Base-by-base conservation (phyloP, 2,797 vertebrate species). In the Tinamus major region DNA sequence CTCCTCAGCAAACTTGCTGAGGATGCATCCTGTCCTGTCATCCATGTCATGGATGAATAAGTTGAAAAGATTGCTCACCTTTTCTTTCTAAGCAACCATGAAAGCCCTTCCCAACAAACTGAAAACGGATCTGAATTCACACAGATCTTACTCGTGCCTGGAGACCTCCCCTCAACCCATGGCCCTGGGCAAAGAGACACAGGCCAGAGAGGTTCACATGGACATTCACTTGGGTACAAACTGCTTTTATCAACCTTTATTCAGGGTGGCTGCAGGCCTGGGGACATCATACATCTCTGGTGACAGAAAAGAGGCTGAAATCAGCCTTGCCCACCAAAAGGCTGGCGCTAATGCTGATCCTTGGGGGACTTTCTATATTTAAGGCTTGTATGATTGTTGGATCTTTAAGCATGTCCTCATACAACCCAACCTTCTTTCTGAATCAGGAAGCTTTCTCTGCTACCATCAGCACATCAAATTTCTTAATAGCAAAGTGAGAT, bases 401-500 rank as follows among this genome's bases (percentile, higher is more conserved):
- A 92, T 90, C 44, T 10, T 49, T 79, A 79, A 82, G 49, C 49
- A 79, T 95, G 80, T 88, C 87, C 87, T 92, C 81, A 69, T 0
- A 0, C 85, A 92, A 86, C 79, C 74, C 74, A 92, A 31, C 49
- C 46, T 3, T 39, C 59, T 65, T 74, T 68, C 64, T 0, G 2
- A 74, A 29, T 79, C 74, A 56, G 69, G 85, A 89, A 89, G 23
- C 33, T 92, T 88, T 79, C n/a, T 89, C 48, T 55, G 44, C 85
- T 62, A 62, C 74, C 81, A 91, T 89, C 87, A 92, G 61, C 56
- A 86, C 79, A 92, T 89, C 65, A 87, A 20, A 77, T 80, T 90
- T 89, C 94, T 77, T 85, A 91, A 91, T 65, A 89, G 65, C 46
- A 31, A 68, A 91, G 65, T n/a, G 75, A 92, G 86, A 92, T 78